Base-by-base conservation (phyloP, 1,140 invertebrate genomes). In the Rhopalosiphum padi region DNA sequence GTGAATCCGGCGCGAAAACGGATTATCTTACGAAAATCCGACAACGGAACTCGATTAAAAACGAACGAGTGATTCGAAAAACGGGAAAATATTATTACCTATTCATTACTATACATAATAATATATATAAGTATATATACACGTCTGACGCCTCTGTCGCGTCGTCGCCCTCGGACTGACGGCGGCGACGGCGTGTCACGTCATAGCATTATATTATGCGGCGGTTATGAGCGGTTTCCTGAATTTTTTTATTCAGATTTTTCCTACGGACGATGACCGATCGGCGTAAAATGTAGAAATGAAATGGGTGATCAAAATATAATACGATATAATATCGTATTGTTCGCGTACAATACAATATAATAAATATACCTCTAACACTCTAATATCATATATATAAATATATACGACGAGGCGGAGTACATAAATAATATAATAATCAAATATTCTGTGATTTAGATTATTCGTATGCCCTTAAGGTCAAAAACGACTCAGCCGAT, bases 11-110 rank as follows among this genome's bases (percentile, higher is more conserved):
- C 77, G 18, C 77, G 77, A 83, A 82, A 83, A 83, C 35, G 77
- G 77, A 83, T 83, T 83, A 77, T 77, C 22, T 83, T 83, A 37
- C n/a, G 21, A 83, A 83, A 83, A 82, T 82, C 77, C 21, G n/a
- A 82, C 77, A 83, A 83, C 77, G 77, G 77, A 83, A 37, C 35
- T 83, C 77, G n/a, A 83, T 37, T 37, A 37, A 83, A 83, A 37
- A 83, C 77, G 77, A 35, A 18, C 77, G 35, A 8, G n/a, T 15
- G 15, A 68, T 22, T 68, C 30, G 35, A 37, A 83, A 4, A 83
- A 83, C 35, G 35, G 77, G 77, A 37, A 83, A 77, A 77, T 68
- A 77, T 18, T 18, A 60, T 30, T n/a, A n/a, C n/a, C n/a, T n/a
- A 68, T 77, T 77, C n/a, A n/a, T 77, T 21, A 68, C 60, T 68